These are phyloP conservation scores for Epinephelus fuscoguttatus DNA, from an alignment of 2,113 vertebrate species.

Conservation along the genomic window DNA sequence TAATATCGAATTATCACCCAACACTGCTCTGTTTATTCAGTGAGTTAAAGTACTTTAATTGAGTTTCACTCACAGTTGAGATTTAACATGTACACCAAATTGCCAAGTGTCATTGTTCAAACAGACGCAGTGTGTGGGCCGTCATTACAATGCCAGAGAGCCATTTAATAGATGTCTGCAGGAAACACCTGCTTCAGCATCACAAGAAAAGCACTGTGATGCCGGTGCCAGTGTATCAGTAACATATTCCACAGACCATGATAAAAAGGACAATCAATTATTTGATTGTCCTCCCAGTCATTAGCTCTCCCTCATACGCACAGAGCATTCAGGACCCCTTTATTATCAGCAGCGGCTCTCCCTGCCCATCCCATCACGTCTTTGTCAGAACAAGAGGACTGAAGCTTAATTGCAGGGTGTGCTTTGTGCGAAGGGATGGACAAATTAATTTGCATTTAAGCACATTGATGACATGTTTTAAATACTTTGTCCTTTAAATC, in stretches of 20 bases:
- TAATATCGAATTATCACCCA: neutral
- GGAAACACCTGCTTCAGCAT: conserved; percentile 2
- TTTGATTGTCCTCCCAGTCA: neutral
- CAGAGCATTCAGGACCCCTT: neutral
- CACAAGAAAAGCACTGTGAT: neutral
- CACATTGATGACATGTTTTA: neutral
- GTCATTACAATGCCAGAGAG: neutral
- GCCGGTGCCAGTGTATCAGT: neutral
- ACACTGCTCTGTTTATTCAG: neutral
- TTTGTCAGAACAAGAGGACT: neutral
- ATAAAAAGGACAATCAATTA: neutral
- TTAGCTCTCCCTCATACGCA: neutral
- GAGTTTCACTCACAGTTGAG: neutral
- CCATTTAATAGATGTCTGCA: neutral
- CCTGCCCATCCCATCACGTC: neutral
- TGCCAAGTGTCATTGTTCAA: neutral
- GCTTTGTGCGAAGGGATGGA: neutral
- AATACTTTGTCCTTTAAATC: neutral
- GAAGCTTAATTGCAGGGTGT: conserved; percentile 12
- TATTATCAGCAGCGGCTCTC: neutral
- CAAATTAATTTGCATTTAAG: neutral
- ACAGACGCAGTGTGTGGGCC: neutral
- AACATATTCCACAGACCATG: neutral
- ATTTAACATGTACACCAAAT: neutral
- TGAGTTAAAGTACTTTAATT: neutral